phyloP scores from a whole-genome alignment of 2,888 invertebrate species.

The Plebejus melissa region DNA sequence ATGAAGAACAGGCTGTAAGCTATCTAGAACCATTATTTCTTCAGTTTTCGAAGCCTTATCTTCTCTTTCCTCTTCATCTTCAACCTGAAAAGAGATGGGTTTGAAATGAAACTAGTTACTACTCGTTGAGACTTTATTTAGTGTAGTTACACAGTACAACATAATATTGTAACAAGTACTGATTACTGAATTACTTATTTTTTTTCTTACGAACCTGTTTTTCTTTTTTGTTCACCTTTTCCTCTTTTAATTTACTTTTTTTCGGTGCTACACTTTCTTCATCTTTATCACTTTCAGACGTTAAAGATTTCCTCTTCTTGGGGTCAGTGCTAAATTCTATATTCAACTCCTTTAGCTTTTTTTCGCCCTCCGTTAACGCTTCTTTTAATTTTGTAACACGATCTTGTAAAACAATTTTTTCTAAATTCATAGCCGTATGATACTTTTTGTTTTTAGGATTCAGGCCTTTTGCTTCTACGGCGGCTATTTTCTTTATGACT shows the following conservation, averaged over 20 bases:
- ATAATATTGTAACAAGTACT: background rate
- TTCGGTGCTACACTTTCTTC: background rate
- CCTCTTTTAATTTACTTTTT: slow-evolving; percentile 39
- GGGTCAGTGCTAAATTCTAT: slow-evolving; percentile 37
- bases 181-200: slow-evolving; percentile 9
- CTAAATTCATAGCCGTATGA: slow-evolving; percentile 61
- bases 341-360: slow-evolving; percentile 45
- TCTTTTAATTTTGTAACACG: slow-evolving; percentile 49
- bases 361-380: slow-evolving; percentile 46
- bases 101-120: slow-evolving; percentile 1
- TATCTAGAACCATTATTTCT: slow-evolving; percentile 46
- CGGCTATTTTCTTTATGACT: slow-evolving; percentile 52
- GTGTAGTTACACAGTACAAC: background rate
- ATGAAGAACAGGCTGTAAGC: slow-evolving; percentile 52
- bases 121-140: slow-evolving; percentile 7
- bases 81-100: background rate
- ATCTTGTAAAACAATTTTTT: slow-evolving; percentile 52
- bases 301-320: slow-evolving; percentile 39
- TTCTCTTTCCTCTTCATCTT: slow-evolving; percentile 30
- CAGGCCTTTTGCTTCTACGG: slow-evolving; percentile 58
- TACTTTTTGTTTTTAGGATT: slow-evolving; percentile 54
- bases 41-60: slow-evolving; percentile 31
- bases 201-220: slow-evolving; percentile 26
- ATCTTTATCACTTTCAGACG: slow-evolving; percentile 30
- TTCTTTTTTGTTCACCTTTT: slow-evolving; percentile 39